Base-by-base conservation (phyloP, 2,888 invertebrate species). In the Chrysopilus asiliformis region DNA sequence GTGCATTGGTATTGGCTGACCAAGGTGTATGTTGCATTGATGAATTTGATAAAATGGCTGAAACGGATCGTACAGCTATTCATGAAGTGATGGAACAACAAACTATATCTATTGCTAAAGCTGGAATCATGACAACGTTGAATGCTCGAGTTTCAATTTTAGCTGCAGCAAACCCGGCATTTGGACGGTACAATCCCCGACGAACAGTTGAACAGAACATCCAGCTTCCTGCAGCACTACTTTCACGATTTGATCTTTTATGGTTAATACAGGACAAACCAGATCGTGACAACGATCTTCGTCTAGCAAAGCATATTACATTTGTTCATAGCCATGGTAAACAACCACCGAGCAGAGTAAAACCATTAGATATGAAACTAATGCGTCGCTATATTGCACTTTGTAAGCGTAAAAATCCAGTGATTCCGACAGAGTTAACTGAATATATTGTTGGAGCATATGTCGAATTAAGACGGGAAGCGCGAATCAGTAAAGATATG, bases 81-180 rank as follows among this genome's bases (percentile, higher is more conserved):
- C 94, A 95, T 60, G 94, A 95, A 68, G 94, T 94, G 26, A 93
- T 93, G 93, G 98, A 98, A 66, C 98, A 99, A 55, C 98, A 99
- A 67, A 99, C 98, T 10, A 95, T 99, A 47, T 94, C 94, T 38
- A 97, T 98, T 52, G 97, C 98, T 12, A 98, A 98, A 39, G 97
- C 95, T 20, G 98, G 98, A 40, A 98, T 99, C 52, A 89, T 97
- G 86, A 95, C 97, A 1, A 86, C 90, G 35, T 67, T 98, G 44
- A 99, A 99, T 67, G 98, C 98, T 0, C 75, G 98, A 44, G 94
- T 91, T 36, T 87, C 97, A 2, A 97, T 98, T 55, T 68, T 98
- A 46, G 98, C 98, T 15, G 98, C 98, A 4, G 98, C 98, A 2
- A 98, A 99, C 73, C 98, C 98, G 2, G 94, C 95, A 2, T 98